Evolutionary conservation across 1,140 invertebrate genomes (phyloP).

Genomic region (Euura saliciscinereae): DNA sequence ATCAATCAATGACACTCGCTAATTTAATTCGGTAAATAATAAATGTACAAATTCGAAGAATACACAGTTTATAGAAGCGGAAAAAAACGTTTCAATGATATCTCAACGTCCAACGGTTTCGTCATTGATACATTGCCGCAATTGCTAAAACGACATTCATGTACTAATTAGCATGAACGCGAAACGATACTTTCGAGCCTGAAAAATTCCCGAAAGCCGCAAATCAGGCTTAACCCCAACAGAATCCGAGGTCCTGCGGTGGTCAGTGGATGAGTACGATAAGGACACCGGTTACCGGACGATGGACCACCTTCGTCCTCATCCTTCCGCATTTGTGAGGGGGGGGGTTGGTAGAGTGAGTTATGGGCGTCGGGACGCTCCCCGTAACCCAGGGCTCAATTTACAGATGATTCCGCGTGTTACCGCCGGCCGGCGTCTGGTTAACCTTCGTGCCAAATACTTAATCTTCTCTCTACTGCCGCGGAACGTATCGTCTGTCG

Average conservation of each 20-base stretch:
- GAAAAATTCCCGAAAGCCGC: not conserved
- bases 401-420: conserved; percentile 66
- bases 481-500: conserved; percentile 30
- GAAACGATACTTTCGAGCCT: no score
- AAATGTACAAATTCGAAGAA: not conserved
- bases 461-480: conserved; percentile 58
- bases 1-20: not conserved
- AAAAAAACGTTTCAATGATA: not conserved
- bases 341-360: conserved; percentile 38
- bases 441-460: conserved; percentile 58
- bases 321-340: conserved; percentile 7
- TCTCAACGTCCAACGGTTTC: no score
- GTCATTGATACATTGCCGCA: no score
- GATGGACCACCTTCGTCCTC: conserved; percentile 17
- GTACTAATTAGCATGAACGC: no score
- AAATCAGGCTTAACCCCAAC: conserved; percentile 18
- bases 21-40: not conserved
- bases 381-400: conserved; percentile 60
- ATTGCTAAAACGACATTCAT: no score
- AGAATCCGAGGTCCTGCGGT: conserved; percentile 32
- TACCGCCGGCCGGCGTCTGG: conserved; percentile 57
- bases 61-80: not conserved
- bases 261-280: conserved; percentile 34
- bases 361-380: conserved; percentile 56
- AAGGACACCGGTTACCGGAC: conserved; percentile 20